A percentile compares a stretch with the other conserved stretches of the same genome.
phyloP scores from a whole-genome alignment of 2,888 invertebrate species.

The Archaeoteleia sp. region DNA sequence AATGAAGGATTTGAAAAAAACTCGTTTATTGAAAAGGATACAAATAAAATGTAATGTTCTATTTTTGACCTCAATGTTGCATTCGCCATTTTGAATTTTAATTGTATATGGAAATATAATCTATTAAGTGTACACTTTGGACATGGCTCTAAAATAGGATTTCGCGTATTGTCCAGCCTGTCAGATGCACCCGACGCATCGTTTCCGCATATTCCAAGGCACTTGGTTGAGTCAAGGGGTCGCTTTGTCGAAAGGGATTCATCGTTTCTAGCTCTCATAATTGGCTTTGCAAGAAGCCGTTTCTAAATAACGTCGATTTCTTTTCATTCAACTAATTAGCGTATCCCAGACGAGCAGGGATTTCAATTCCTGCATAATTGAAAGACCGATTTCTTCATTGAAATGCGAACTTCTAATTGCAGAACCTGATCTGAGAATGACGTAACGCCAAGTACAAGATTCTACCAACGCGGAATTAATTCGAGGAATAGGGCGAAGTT shows the following conservation, averaged over 20 bases:
- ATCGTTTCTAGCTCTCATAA: slow-evolving; percentile 58
- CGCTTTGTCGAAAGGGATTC: slow-evolving; percentile 41
- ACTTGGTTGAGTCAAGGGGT: slow-evolving; percentile 34
- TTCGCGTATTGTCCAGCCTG: slow-evolving; percentile 62
- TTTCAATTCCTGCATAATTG: slow-evolving; percentile 20
- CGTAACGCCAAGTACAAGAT: no score
- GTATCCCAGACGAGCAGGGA: slow-evolving; percentile 23
- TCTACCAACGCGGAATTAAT: no score
- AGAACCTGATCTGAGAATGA: no score
- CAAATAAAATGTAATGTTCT: no score
- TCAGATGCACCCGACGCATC: slow-evolving; percentile 67
- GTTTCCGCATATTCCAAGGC: slow-evolving; percentile 60
- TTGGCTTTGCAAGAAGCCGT: slow-evolving; percentile 62
- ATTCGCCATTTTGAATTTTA: no score
- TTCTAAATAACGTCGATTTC: slow-evolving; percentile 41
- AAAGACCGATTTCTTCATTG: slow-evolving; percentile 33
- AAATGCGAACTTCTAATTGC: no score
- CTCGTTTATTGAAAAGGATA: no score
- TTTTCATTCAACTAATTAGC: slow-evolving; percentile 46
- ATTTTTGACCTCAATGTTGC: no score
- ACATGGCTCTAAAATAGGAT: slow-evolving; percentile 42
- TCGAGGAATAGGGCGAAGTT: no score
- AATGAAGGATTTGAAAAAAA: no score
- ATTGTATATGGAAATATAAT: no score
- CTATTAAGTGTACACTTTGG: slow-evolving; percentile 25